Evolutionary conservation across 2,113 vertebrate species (phyloP), one percentile per base, ranked within the genome.

Genomic region (Poecilia latipinna): DNA sequence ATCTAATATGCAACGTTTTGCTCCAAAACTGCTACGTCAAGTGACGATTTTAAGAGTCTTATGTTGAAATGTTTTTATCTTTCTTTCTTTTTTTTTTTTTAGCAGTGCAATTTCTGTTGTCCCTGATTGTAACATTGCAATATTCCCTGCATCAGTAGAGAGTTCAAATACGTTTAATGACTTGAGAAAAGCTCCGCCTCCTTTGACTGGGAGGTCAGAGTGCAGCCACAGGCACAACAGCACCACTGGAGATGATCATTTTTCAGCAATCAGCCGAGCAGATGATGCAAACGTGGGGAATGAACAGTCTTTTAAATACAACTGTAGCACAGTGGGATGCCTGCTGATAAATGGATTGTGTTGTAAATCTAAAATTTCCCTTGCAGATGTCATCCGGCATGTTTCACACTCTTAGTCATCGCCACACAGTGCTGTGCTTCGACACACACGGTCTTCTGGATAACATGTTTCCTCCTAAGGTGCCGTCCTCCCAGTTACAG

Each of bases 401-500:
- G 39, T 39, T 71, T 72, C 67, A 60, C 82, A 65, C 77, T 65
- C 61, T 70, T 35, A 87, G 70, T 76, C 42, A 76, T 71, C 77
- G 44, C 73, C 33, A 32, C 69, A 54, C 54, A 60, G n/a, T 33
- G 26, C 67, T 35, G 65, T 48, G 77, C 63, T 64, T 33, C n/a
- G 51, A 63, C 68, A 29, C 57, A 70, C 35, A 68, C 85, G 33
- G 79, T 61, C 78, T 51, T 61, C 44, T 39, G 15, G 54, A 8
- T 22, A 65, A 57, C 85, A 65, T 17, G 6, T 32, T 77, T 80
- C 82, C 80, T 79, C 78, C 61, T 90, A 88, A 88, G 87, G 88
- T 92, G 87, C 86, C 86, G 90, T 88, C 86, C 85, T 87, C 85
- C 39, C 74, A 85, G 92, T 89, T 86, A 92, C 90, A 92, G 83